Conservation (phyloP, 2,113 vertebrate species). For the Gavia stellata region DNA sequence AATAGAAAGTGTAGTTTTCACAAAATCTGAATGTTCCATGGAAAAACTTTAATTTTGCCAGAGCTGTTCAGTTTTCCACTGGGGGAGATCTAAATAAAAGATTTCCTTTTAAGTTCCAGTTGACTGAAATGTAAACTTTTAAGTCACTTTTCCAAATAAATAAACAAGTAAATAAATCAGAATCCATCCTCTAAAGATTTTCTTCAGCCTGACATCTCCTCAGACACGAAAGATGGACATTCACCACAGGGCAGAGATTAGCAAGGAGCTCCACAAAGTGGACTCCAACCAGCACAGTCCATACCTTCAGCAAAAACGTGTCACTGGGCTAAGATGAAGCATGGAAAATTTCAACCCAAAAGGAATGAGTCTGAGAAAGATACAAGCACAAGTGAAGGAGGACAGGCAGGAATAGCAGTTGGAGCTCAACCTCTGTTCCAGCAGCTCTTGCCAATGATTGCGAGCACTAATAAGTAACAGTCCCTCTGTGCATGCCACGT, state of each 20-base stretch:
- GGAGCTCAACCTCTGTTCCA: conserved; percentile 13
- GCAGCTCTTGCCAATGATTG: conserved; percentile 4
- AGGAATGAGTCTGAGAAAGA: conserved; percentile 1
- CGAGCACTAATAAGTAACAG: conserved; percentile 9
- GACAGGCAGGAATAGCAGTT: conserved; percentile 31
- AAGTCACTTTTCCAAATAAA: conserved; percentile 35
- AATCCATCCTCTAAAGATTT: background rate
- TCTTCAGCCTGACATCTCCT: background rate
- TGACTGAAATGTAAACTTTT: conserved; percentile 25
- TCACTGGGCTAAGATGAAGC: background rate
- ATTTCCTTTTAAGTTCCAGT: conserved; percentile 56
- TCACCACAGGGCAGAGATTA: background rate
- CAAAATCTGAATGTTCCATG: conserved; percentile 43
- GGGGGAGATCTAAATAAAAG: conserved; percentile 25
- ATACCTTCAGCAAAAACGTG: background rate
- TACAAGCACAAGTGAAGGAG: background rate
- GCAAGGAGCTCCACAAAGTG: background rate
- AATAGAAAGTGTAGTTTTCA: conserved; percentile 9
- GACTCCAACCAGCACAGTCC: background rate
- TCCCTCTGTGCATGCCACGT: background rate
- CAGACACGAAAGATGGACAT: background rate
- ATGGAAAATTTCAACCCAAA: conserved; percentile 23
- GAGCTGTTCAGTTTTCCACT: conserved; percentile 17
- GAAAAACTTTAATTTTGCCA: conserved; percentile 50
- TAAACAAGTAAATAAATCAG: conserved; percentile 42